Evolutionary conservation across 1,140 invertebrate genomes (phyloP), one percentile per base, ranked within the genome.

Genomic region (Tetramorium alpestre): DNA sequence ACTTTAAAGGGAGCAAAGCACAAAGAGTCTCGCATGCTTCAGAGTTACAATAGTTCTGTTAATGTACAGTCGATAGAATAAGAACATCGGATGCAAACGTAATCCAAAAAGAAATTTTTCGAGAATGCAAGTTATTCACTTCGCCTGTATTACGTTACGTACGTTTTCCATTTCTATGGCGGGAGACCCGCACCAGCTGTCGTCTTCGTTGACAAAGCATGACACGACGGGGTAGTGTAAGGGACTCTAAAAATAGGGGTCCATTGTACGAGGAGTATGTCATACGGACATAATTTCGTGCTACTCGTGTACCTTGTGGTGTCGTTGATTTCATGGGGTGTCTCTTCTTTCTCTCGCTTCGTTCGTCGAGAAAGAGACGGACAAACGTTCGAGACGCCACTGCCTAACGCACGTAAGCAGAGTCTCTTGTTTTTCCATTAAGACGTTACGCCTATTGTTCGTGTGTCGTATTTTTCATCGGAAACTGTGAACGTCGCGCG

Each of bases 191-290:
- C 90, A 91, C 78, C 90, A 89, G 88, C 88, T 89, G 88, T 86
- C 84, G 49, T 47, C 56, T 47, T 18, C 7, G 16, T 33, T 18
- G 41, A 70, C 73, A 58, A 54, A 22, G 64, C 47, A 73, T 58
- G 81, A 85, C 78, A 33, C 60, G 69, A 69, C 54, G 18, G 22
- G 60, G 38, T 81, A 62, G 22, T 16, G 44, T 51, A 64, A 72
- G 67, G 69, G 67, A 60, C 90, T 49, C 85, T 78, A 91, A 89
- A 91, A 91, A 91, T 91, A 60, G 77, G 88, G 90, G 90, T 54
- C 81, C 88, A 90, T 92, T 92, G 87, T 91, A 64, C 10, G 33
- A 25, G 28, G 22, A 38, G 13, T 25, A 44, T 41, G 25, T 82
- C 70, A 25, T 11, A 44, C 5, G 38, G 16, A 16, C 18, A 22